Conservation (phyloP, 2,888 invertebrate species). For the Tillus elongatus region DNA sequence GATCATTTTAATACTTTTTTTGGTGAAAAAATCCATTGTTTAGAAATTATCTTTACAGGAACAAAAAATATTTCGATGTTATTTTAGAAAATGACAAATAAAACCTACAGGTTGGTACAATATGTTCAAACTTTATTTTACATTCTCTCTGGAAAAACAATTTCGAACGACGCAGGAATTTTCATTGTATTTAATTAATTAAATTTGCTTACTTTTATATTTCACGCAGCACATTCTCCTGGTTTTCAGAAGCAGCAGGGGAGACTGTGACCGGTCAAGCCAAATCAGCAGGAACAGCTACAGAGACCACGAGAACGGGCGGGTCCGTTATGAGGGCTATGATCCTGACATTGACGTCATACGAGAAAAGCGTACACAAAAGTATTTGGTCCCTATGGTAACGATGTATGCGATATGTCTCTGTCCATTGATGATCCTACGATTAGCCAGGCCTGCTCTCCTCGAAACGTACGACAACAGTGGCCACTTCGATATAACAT, state of each 20-base stretch:
- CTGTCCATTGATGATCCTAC: constrained; percentile 55
- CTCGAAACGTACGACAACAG: constrained; percentile 61
- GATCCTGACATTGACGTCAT: constrained; percentile 49
- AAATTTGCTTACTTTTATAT: no score
- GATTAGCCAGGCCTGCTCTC: constrained; percentile 53
- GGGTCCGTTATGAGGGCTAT: constrained; percentile 44
- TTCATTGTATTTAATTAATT: no score
- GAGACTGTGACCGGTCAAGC: constrained; percentile 32
- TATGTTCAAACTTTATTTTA: no score
- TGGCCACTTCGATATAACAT: constrained; percentile 58
- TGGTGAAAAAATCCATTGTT: neutral
- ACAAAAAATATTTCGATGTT: no score
- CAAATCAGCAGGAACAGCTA: constrained; percentile 32
- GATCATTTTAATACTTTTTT: neutral
- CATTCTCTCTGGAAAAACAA: no score
- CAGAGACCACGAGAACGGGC: constrained; percentile 26
- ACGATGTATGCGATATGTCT: constrained; percentile 56
- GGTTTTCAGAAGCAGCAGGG: constrained; percentile 29
- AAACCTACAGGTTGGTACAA: no score
- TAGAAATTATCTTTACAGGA: no score
- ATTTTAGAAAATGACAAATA: no score
- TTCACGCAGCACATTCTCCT: no score
- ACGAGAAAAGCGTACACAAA: constrained; percentile 58
- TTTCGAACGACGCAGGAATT: no score
- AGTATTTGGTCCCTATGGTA: constrained; percentile 58